Evolutionary conservation across 2,113 vertebrate species (phyloP).

Genomic region (Scolopax mira): DNA sequence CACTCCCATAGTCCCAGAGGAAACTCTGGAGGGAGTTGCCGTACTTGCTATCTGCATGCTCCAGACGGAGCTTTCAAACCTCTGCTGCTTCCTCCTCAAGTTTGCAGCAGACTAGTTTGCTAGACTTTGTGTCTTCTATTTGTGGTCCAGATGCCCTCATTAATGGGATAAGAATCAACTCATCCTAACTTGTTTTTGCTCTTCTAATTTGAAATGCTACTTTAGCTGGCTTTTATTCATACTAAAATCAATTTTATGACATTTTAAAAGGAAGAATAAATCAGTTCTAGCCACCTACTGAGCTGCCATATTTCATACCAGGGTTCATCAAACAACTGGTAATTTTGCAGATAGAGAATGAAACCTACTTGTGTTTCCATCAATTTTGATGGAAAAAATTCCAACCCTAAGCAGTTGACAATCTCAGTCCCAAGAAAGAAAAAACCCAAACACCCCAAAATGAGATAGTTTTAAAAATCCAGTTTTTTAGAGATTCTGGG

Average conservation of each 20-base stretch:
- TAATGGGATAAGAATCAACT: background rate
- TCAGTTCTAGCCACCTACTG: background rate
- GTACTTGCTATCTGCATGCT: background rate
- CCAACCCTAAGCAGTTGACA: background rate
- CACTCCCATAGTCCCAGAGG: background rate
- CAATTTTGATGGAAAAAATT: background rate
- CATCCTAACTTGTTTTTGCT: background rate
- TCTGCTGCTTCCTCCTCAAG: background rate
- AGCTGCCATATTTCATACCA: background rate
- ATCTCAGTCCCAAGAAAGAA: background rate
- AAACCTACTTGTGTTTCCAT: background rate
- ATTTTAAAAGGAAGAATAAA: background rate
- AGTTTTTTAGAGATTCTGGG: background rate
- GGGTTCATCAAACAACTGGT: background rate
- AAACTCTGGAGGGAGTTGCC: background rate
- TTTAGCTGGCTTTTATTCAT: background rate
- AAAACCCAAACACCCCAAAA: background rate
- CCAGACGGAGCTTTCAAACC: background rate
- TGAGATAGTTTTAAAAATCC: background rate
- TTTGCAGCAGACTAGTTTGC: background rate
- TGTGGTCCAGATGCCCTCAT: background rate
- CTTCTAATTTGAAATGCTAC: background rate
- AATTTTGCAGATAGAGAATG: background rate
- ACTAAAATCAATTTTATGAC: background rate
- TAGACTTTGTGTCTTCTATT: background rate